Conservation (phyloP, 2,888 invertebrate species). For the Macropis europaea region DNA sequence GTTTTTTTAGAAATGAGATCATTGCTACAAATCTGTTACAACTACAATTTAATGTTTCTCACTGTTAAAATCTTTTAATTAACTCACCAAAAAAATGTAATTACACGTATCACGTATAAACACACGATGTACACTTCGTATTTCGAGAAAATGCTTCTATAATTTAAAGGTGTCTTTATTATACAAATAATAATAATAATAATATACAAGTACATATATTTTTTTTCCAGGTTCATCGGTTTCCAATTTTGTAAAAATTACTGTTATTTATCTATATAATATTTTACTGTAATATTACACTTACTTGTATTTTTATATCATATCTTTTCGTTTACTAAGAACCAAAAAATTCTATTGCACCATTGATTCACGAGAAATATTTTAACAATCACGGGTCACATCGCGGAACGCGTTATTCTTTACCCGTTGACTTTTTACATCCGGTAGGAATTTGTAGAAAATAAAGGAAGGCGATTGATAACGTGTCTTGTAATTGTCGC, state of each 20-base stretch:
- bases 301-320: conserved; percentile 46
- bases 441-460: conserved; percentile 13
- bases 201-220: conserved; percentile 66
- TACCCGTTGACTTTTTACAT: neutral
- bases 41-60: conserved; percentile 1
- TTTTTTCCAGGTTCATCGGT: conserved; percentile 43
- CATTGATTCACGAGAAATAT: conserved; percentile 13
- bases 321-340: conserved; percentile 42
- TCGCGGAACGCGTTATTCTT: neutral
- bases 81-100: no score
- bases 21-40: neutral
- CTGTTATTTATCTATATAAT: conserved; percentile 53
- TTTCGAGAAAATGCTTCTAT: conserved; percentile 21
- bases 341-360: conserved; percentile 61
- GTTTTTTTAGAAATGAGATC: neutral
- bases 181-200: conserved; percentile 62
- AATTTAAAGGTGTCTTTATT: conserved; percentile 68
- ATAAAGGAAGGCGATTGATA: neutral
- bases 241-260: conserved; percentile 60
- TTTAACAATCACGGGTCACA: neutral
- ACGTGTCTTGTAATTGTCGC: neutral
- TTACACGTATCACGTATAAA: conserved; percentile 9
- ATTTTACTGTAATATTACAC: conserved; percentile 40
- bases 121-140: conserved; percentile 1
- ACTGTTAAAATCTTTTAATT: neutral